These are phyloP conservation scores for Hormiphora californensis DNA, from an alignment of 37 sponge, comb jelly and placozoan species.

Conservation along the genomic window DNA sequence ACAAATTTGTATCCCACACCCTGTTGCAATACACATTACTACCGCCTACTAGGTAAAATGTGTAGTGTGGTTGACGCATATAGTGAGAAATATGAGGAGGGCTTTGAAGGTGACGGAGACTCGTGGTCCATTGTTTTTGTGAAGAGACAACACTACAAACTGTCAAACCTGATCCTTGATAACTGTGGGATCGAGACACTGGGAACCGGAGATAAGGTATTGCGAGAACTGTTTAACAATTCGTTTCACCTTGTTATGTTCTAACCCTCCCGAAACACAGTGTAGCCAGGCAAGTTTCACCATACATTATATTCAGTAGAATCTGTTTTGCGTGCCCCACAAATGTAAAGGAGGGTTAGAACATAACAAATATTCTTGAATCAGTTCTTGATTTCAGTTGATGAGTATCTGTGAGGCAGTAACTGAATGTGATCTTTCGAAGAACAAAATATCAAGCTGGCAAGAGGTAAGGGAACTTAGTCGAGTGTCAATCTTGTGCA, in stretches of 20 bases:
- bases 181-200: not conserved
- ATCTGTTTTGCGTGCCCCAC: too few species aligned
- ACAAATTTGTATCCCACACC: too few species aligned
- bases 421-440: slow-evolving; percentile 12
- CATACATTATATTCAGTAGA: too few species aligned
- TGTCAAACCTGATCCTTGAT: slow-evolving; percentile 5
- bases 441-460: slow-evolving; percentile 2
- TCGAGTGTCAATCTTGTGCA: too few species aligned
- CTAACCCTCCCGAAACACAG: too few species aligned
- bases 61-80: slow-evolving; percentile 25
- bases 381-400: not conserved
- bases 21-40: too few species aligned
- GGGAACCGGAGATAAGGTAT: not conserved
- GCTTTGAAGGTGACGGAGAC: not conserved
- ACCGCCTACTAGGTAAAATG: too few species aligned
- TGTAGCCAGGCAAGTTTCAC: too few species aligned
- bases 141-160: slow-evolving; percentile 41
- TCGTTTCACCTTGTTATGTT: too few species aligned
- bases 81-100: not conserved
- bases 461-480: not conserved
- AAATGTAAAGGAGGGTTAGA: too few species aligned
- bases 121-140: slow-evolving; percentile 7
- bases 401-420: slow-evolving; percentile 6
- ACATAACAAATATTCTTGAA: too few species aligned
- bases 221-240: too few species aligned